phyloP scores from a whole-genome alignment of 1,140 invertebrate genomes.

The Drosophila arawakana region DNA sequence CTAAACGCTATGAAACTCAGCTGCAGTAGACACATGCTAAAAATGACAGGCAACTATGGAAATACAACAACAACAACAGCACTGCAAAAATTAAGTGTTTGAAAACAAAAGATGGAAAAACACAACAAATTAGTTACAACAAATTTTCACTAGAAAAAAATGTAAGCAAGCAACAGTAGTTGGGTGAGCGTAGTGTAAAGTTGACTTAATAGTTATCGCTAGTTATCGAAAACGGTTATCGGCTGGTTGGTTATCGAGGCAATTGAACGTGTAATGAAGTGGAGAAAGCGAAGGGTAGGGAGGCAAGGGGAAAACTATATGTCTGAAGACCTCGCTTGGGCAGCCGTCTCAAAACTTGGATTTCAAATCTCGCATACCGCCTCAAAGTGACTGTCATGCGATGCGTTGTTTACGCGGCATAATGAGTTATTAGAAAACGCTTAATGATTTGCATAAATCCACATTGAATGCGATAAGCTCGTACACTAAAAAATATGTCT shows the following conservation, averaged over 20 bases:
- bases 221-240: slow-evolving; percentile 2
- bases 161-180: slow-evolving; percentile 55
- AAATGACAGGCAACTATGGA: slow-evolving; percentile 75
- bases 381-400: slow-evolving; percentile 64
- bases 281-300: slow-evolving; percentile 28
- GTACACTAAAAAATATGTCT: slow-evolving; percentile 64
- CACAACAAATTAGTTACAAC: neutral
- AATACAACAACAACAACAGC: slow-evolving; percentile 54
- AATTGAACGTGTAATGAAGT: slow-evolving; percentile 73
- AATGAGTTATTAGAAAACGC: slow-evolving; percentile 83
- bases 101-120: slow-evolving; percentile 56
- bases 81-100: slow-evolving; percentile 39
- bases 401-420: slow-evolving; percentile 78
- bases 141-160: slow-evolving; percentile 51
- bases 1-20: slow-evolving; percentile 60
- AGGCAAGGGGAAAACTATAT: neutral
- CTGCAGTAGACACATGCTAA: slow-evolving; percentile 73
- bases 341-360: neutral
- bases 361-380: neutral
- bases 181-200: slow-evolving; percentile 2
- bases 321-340: slow-evolving; percentile 34
- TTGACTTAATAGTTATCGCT: slow-evolving; percentile 4
- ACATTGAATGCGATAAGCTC: slow-evolving; percentile 69
- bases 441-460: slow-evolving; percentile 83
- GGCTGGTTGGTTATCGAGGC: slow-evolving; percentile 9